These are phyloP conservation scores for Helarctos malayanus DNA, from an alignment of 2,797 vertebrate species.

Conservation along the genomic window DNA sequence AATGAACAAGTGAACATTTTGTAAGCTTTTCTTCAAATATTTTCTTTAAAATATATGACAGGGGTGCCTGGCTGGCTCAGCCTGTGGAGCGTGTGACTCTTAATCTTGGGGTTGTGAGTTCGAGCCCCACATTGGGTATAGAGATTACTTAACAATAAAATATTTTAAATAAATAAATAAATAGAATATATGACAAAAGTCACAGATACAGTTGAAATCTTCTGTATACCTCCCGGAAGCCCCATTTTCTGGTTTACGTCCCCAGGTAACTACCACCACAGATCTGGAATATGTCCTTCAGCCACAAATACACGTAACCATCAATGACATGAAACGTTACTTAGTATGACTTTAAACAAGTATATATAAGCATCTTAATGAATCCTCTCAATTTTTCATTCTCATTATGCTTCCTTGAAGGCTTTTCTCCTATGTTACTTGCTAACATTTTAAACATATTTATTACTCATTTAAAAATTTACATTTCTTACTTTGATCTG, in stretches of 20 bases:
- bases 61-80: background rate
- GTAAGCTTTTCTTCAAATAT: background rate
- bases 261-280: background rate
- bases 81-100: background rate
- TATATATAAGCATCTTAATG: conserved; percentile 5
- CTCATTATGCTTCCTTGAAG: background rate
- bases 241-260: background rate
- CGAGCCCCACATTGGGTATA: background rate
- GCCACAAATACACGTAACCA: background rate
- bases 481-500: conserved; percentile 23
- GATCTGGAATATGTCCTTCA: background rate
- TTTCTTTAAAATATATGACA: conserved; percentile 11
- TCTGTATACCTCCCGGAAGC: background rate
- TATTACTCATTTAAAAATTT: background rate
- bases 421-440: background rate
- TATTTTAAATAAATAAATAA: background rate
- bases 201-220: background rate
- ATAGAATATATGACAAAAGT: background rate
- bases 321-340: background rate
- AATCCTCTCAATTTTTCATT: conserved; percentile 42
- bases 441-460: background rate
- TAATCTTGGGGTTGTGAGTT: background rate
- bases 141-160: background rate
- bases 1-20: background rate
- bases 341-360: background rate